These are phyloP conservation scores for Baccha elongata DNA, from an alignment of 2,888 invertebrate genomes.

Conservation along the genomic window DNA sequence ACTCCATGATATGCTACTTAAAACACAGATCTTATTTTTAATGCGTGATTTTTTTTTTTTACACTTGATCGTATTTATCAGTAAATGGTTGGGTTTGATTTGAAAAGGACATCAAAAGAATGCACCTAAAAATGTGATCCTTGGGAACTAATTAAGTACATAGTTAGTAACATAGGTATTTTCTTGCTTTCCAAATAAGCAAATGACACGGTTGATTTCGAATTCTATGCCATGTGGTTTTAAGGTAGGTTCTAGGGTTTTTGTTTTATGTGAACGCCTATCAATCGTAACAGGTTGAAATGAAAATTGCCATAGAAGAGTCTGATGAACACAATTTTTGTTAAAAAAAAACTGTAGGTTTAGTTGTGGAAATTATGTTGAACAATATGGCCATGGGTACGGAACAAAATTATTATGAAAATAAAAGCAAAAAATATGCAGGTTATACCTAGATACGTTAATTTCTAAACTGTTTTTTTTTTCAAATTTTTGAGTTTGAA, in stretches of 20 bases:
- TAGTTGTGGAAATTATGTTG: too few species aligned
- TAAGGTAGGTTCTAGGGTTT: slow-evolving; percentile 59
- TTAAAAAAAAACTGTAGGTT: too few species aligned
- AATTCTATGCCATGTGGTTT: slow-evolving; percentile 52
- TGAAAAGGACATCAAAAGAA: slow-evolving; percentile 41
- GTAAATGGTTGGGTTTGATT: neutral
- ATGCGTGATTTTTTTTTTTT: slow-evolving; percentile 40
- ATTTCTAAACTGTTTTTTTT: too few species aligned
- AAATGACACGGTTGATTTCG: slow-evolving; percentile 33
- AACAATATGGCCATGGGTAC: too few species aligned
- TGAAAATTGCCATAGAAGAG: too few species aligned
- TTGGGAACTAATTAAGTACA: slow-evolving; percentile 71
- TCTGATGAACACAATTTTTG: too few species aligned
- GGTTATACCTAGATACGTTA: too few species aligned
- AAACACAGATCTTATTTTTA: slow-evolving; percentile 70
- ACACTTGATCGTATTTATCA: slow-evolving; percentile 23
- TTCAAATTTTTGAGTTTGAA: too few species aligned
- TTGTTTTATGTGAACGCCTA: slow-evolving; percentile 32
- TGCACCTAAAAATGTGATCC: slow-evolving; percentile 34
- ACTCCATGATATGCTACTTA: slow-evolving; percentile 30
- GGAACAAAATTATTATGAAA: too few species aligned
- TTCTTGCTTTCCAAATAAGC: slow-evolving; percentile 27
- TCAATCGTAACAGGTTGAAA: too few species aligned
- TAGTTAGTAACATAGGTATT: slow-evolving; percentile 33
- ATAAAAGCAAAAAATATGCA: too few species aligned